Evolutionary conservation across 2,113 vertebrate species (phyloP).

Genomic region (Elephantulus edwardii): DNA sequence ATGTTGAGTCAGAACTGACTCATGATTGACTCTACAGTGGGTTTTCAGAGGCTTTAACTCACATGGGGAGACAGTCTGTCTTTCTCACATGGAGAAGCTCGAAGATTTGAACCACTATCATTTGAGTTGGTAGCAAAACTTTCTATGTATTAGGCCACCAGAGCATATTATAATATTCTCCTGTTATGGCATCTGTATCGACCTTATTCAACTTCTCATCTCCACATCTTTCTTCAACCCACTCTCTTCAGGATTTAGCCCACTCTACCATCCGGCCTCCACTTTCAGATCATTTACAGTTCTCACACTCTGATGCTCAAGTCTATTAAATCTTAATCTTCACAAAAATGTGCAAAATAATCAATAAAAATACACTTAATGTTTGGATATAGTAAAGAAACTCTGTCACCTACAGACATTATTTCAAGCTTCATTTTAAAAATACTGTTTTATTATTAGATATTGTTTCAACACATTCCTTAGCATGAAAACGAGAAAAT

Average conservation of each 20-base stretch:
- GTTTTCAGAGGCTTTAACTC: too few relatives aligned
- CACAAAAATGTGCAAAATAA: neutral
- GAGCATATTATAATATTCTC: neutral
- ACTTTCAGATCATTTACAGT: neutral
- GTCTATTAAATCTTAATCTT: conserved; percentile 8
- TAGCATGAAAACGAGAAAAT: neutral
- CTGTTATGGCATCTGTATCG: neutral
- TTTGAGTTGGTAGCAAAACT: too few relatives aligned
- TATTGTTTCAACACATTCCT: conserved; percentile 34
- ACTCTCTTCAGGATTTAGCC: neutral
- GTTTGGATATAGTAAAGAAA: conserved; percentile 3
- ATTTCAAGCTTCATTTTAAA: conserved; percentile 41
- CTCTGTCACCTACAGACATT: neutral
- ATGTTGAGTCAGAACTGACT: too few relatives aligned
- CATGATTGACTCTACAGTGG: too few relatives aligned
- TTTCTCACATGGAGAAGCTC: too few relatives aligned
- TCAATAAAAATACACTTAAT: neutral
- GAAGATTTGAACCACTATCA: too few relatives aligned
- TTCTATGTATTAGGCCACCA: too few relatives aligned
- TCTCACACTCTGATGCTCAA: fast-evolving
- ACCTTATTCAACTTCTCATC: neutral
- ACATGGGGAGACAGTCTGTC: too few relatives aligned
- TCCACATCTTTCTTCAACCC: neutral
- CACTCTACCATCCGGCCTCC: too few relatives aligned
- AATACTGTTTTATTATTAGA: conserved; percentile 13